Conservation (phyloP, 2,797 vertebrate genomes). For the Glossophaga mutica region DNA sequence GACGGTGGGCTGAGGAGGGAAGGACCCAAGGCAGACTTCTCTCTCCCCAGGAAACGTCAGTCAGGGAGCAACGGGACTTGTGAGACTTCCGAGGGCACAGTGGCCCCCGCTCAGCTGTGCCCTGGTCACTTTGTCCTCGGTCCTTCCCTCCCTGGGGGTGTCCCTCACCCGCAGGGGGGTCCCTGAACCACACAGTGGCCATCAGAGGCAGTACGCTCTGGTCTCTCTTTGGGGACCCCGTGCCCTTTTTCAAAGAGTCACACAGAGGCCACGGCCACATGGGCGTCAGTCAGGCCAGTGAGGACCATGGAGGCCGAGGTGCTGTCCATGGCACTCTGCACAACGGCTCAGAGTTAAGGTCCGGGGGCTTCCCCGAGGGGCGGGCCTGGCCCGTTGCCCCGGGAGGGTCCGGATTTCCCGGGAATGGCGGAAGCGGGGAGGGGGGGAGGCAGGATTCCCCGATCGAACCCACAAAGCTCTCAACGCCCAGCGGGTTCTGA, state of each 20-base stretch:
- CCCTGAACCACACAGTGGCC: neutral
- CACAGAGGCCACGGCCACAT: rapidly evolving
- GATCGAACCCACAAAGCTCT: neutral
- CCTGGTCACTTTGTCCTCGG: rapidly evolving
- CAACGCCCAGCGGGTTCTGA: rapidly evolving
- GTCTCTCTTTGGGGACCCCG: neutral
- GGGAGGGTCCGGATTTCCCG: neutral
- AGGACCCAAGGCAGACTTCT: neutral
- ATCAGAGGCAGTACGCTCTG: neutral
- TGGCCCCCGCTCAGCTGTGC: neutral
- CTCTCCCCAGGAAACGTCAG: neutral
- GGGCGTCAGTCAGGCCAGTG: neutral
- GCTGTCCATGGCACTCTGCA: neutral
- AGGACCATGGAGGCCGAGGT: rapidly evolving
- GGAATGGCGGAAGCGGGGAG: too few species aligned
- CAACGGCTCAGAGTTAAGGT: neutral
- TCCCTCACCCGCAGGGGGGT: neutral
- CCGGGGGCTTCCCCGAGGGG: neutral
- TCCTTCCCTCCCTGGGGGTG: rapidly evolving
- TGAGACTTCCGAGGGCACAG: too few species aligned
- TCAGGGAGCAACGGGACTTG: neutral
- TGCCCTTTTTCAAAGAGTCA: neutral
- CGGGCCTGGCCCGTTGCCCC: neutral
- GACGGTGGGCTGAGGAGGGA: rapidly evolving
- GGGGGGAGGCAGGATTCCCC: rapidly evolving